These are phyloP conservation scores for Drosophila nigrodunni DNA, from an alignment of 1,140 invertebrate genomes.

Conservation along the genomic window DNA sequence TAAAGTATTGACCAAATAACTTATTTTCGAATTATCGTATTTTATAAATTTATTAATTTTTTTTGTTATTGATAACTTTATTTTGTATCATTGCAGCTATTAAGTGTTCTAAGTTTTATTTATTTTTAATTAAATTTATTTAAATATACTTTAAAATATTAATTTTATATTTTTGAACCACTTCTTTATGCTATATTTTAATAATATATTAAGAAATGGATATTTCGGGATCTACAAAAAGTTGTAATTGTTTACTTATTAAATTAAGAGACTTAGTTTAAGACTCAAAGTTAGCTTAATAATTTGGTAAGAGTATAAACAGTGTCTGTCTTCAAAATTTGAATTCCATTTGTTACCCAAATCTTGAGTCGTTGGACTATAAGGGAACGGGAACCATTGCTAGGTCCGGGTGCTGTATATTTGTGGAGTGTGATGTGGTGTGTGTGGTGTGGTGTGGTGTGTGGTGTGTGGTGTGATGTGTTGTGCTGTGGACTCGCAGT, in stretches of 20 bases:
- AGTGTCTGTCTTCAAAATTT: background rate
- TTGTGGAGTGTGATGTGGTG: constrained; percentile 28
- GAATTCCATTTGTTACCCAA: background rate
- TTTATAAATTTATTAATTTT: background rate
- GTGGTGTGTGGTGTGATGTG: constrained; percentile 1
- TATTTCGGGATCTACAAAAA: too few species aligned
- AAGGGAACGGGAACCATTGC: constrained; percentile 25
- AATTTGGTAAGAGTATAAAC: constrained; percentile 8
- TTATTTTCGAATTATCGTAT: background rate
- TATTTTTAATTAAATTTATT: too few species aligned
- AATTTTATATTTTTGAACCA: too few species aligned
- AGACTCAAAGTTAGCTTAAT: background rate
- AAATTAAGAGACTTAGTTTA: too few species aligned
- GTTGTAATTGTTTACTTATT: too few species aligned
- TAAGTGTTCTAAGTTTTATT: background rate
- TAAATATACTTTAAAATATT: too few species aligned
- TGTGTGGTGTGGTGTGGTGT: background rate
- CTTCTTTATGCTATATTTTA: too few species aligned
- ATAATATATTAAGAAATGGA: too few species aligned
- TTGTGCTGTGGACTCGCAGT: constrained; percentile 19
- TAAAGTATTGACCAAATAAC: background rate
- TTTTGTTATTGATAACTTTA: background rate
- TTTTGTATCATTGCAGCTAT: too few species aligned
- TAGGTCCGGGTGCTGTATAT: constrained; percentile 28
- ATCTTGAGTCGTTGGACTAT: constrained; percentile 22